These are phyloP conservation scores for Globicephala melas DNA, from an alignment of 2,113 vertebrate species.

Conservation along the genomic window DNA sequence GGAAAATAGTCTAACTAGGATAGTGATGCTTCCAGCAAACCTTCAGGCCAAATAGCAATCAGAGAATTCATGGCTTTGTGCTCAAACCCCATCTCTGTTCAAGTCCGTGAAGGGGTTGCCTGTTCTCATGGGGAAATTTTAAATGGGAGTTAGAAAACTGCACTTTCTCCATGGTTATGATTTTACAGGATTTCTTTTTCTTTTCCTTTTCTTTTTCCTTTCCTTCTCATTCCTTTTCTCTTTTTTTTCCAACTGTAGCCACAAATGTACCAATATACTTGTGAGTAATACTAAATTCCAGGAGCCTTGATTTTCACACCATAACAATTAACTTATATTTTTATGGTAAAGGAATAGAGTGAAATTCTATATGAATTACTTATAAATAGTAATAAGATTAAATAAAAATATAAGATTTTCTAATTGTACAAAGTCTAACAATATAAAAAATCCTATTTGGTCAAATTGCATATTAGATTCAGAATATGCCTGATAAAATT, in stretches of 20 bases:
- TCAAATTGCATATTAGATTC: neutral
- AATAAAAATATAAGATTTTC: neutral
- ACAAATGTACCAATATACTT: neutral
- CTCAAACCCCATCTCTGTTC: conserved; percentile 1
- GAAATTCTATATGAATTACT: neutral
- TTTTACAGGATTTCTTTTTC: neutral
- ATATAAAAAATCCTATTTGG: neutral
- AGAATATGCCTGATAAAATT: neutral
- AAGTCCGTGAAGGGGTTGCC: neutral
- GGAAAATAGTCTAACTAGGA: conserved; percentile 47
- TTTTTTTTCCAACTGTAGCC: neutral
- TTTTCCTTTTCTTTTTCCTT: neutral
- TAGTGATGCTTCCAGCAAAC: conserved; percentile 50
- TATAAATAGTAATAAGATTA: neutral
- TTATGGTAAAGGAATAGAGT: neutral
- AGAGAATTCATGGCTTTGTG: conserved; percentile 54
- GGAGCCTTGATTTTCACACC: neutral
- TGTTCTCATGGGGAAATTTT: conserved; percentile 17
- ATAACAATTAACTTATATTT: neutral
- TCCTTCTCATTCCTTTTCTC: neutral
- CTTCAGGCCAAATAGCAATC: conserved; percentile 58
- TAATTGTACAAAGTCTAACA: neutral
- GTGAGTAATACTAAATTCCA: neutral
- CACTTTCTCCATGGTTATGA: neutral
- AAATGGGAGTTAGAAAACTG: neutral